phyloP scores from a whole-genome alignment of 2,113 vertebrate species.

The Eublepharis macularius region DNA sequence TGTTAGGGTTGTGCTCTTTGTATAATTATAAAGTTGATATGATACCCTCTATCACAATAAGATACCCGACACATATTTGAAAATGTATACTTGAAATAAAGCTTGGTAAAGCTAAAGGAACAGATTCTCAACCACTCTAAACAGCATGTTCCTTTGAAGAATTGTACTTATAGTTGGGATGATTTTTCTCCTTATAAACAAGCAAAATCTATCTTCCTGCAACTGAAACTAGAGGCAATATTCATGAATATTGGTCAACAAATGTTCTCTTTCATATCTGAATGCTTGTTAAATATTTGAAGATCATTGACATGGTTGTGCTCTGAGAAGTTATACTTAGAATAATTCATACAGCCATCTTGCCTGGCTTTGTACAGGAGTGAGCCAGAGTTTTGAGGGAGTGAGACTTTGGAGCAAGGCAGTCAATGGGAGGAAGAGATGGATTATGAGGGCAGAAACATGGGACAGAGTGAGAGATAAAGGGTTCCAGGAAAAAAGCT shows the following conservation, averaged over 20 bases:
- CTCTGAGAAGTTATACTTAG: not conserved
- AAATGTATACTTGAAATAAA: not conserved
- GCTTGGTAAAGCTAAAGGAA: not conserved
- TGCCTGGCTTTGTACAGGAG: not conserved
- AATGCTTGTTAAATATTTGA: not conserved
- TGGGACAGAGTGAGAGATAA: too few species aligned
- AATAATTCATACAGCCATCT: not conserved
- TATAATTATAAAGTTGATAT: not conserved
- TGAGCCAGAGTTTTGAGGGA: too few species aligned
- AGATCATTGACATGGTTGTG: not conserved
- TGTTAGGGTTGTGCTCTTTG: too few species aligned
- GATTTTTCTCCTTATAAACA: not conserved
- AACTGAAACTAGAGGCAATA: not conserved
- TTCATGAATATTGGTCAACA: conserved; percentile 6
- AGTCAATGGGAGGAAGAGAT: too few species aligned
- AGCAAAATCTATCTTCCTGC: not conserved
- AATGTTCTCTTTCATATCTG: not conserved
- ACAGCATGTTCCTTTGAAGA: not conserved
- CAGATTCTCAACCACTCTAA: not conserved
- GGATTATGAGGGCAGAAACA: not conserved
- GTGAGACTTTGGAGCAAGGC: too few species aligned
- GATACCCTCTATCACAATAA: not conserved
- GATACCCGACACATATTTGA: not conserved
- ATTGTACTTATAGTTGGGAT: not conserved
- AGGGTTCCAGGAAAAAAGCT: too few species aligned